Conservation (phyloP, 2,888 invertebrate species). For the Epicampocera succincta region DNA sequence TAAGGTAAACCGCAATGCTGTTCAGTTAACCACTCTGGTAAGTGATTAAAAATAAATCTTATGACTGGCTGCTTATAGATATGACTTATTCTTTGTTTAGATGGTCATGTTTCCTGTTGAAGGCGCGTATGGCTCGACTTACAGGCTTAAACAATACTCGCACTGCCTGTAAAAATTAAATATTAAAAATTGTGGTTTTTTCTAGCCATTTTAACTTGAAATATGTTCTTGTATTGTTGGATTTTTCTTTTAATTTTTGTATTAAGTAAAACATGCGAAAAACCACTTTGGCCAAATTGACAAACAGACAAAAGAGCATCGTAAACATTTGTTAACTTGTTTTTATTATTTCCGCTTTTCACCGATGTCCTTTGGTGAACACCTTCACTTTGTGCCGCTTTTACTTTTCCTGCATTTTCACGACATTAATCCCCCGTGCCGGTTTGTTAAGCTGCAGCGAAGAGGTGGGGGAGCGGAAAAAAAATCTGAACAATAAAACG, state of each 20-base stretch:
- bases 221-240: constrained; percentile 31
- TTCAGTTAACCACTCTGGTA: constrained; percentile 70
- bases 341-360: constrained; percentile 51
- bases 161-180: too few species aligned
- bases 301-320: constrained; percentile 71
- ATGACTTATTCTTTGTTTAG: constrained; percentile 18
- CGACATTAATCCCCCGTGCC: constrained; percentile 61
- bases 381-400: constrained; percentile 39
- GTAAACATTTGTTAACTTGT: constrained; percentile 60
- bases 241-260: constrained; percentile 67
- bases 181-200: constrained; percentile 52
- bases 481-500: constrained; percentile 65
- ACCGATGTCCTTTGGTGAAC: constrained; percentile 59
- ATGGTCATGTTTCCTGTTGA: constrained; percentile 47
- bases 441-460: constrained; percentile 59
- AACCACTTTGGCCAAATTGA: constrained; percentile 81
- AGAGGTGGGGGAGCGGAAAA: background rate
- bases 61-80: constrained; percentile 6
- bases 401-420: constrained; percentile 40
- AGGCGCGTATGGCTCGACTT: too few species aligned
- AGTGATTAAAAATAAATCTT: constrained; percentile 77
- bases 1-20: constrained; percentile 62
- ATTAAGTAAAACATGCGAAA: constrained; percentile 80
- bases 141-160: too few species aligned
- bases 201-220: constrained; percentile 8